These are phyloP conservation scores for Podabrus alpinus DNA, from an alignment of 2,888 invertebrate genomes.

Conservation along the genomic window DNA sequence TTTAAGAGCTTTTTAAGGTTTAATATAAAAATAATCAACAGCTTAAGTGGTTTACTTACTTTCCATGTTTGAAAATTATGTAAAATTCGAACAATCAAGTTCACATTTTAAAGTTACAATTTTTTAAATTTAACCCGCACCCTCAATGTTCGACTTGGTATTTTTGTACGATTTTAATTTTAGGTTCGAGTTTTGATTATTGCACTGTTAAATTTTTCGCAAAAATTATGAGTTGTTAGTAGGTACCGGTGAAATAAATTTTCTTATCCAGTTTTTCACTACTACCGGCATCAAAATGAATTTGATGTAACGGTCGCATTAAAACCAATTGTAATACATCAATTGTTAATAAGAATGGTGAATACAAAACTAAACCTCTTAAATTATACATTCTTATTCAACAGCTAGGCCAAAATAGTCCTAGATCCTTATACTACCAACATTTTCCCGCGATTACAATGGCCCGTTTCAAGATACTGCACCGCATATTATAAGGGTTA, in stretches of 20 bases:
- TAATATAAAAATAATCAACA: too few species aligned
- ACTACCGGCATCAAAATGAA: neutral
- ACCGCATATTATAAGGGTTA: slow-evolving; percentile 34
- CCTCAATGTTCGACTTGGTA: neutral
- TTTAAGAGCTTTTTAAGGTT: too few species aligned
- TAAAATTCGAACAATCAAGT: too few species aligned
- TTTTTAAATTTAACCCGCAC: neutral
- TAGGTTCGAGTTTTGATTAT: neutral
- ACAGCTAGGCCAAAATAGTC: slow-evolving; percentile 4
- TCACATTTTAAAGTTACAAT: neutral
- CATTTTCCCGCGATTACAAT: slow-evolving; percentile 37
- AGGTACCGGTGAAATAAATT: neutral
- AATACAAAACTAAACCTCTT: slow-evolving; percentile 19
- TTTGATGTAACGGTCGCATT: slow-evolving; percentile 14
- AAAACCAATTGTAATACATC: neutral
- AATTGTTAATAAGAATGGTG: slow-evolving; percentile 19
- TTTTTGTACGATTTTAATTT: neutral
- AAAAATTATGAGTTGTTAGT: too few species aligned
- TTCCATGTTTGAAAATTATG: neutral
- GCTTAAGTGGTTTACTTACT: neutral
- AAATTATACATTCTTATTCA: slow-evolving; percentile 26
- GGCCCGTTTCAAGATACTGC: slow-evolving; percentile 37
- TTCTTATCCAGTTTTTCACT: neutral
- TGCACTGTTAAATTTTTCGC: neutral
- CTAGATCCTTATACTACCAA: slow-evolving; percentile 8